A percentile compares a stretch with the other conserved stretches of the same genome.
Evolutionary conservation across 1,140 invertebrate genomes (phyloP).

Genomic region (Cyclargus thomasi): DNA sequence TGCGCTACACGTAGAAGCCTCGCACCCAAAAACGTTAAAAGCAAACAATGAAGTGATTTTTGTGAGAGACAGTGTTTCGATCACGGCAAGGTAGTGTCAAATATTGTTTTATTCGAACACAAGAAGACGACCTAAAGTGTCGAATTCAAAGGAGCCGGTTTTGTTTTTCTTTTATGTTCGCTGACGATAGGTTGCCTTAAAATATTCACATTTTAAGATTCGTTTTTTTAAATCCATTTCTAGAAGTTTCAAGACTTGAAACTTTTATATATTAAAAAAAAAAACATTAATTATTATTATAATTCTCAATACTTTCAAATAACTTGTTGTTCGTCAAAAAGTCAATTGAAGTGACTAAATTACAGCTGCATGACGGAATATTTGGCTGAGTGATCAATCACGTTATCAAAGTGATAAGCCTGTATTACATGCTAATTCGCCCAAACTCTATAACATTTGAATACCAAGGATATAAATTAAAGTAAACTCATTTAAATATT

Average conservation of each 20-base stretch:
- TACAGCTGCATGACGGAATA: background rate
- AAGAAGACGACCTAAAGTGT: background rate
- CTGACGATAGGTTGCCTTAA: constrained; percentile 29
- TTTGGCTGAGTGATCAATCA: background rate
- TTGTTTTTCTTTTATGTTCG: constrained; percentile 41
- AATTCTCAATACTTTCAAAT: no score
- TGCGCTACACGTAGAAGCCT: constrained; percentile 30
- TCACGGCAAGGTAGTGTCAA: constrained; percentile 45
- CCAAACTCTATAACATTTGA: background rate
- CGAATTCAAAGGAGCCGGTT: constrained; percentile 45
- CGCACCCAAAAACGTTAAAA: constrained; percentile 38
- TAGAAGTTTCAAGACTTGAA: background rate
- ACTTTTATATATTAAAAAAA: background rate
- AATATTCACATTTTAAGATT: constrained; percentile 23
- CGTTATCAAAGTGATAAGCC: background rate
- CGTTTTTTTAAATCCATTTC: constrained; percentile 23
- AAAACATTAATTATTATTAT: no score
- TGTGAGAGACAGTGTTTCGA: constrained; percentile 48
- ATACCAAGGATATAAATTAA: background rate
- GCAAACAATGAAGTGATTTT: constrained; percentile 53
- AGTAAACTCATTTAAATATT: background rate
- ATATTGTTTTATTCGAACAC: constrained; percentile 23
- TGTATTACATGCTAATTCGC: background rate
- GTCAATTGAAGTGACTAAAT: background rate
- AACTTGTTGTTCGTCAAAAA: no score